A percentile compares a stretch with the other conserved stretches of the same genome.
These are phyloP conservation scores for Chiloscyllium punctatum DNA, from an alignment of 2,797 vertebrate genomes.

Conservation along the genomic window DNA sequence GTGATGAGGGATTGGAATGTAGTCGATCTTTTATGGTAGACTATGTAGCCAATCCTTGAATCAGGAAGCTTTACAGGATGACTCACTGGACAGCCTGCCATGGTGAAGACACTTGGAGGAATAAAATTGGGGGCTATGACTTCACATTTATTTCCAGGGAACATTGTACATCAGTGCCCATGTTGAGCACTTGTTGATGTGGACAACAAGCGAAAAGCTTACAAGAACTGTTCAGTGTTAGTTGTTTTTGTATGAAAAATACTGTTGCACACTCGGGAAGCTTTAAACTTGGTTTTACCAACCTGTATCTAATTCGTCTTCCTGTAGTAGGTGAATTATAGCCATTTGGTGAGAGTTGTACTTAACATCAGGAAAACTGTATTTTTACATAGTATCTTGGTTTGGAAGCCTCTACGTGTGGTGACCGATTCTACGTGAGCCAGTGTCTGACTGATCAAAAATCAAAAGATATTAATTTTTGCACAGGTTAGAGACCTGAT, in stretches of 20 bases:
- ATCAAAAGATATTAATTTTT: background rate
- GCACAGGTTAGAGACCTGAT: background rate
- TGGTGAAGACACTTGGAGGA: background rate
- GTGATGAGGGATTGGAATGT: background rate
- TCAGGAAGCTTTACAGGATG: background rate
- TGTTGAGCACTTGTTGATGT: background rate
- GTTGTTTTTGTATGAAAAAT: background rate
- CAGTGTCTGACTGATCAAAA: background rate
- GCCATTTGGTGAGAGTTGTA: background rate
- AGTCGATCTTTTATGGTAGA: background rate
- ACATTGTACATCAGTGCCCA: background rate
- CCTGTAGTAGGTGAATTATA: background rate
- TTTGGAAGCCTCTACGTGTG: background rate
- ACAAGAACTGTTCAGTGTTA: background rate
- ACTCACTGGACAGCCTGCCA: background rate
- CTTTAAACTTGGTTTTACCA: background rate
- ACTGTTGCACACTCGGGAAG: background rate
- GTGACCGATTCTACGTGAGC: background rate
- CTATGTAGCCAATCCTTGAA: background rate
- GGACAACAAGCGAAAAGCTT: background rate
- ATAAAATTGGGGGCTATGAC: background rate
- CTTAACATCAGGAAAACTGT: background rate
- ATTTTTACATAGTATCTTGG: background rate
- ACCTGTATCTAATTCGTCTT: background rate
- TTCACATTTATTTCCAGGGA: background rate